These are phyloP conservation scores for Sesia apiformis DNA, from an alignment of 2,888 invertebrate species.

Conservation along the genomic window DNA sequence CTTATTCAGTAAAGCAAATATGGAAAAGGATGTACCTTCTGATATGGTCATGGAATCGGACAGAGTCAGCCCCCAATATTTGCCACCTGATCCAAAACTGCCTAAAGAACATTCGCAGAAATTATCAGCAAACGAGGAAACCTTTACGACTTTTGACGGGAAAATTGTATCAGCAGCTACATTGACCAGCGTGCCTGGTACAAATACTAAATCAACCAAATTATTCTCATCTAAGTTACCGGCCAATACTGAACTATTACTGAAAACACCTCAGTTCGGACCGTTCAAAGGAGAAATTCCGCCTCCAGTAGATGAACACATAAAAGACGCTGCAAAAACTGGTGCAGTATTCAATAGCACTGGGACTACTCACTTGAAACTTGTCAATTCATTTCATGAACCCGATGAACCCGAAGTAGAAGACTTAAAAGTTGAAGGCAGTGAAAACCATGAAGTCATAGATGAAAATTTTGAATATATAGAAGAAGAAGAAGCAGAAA, in stretches of 20 bases:
- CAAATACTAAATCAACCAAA: conserved; percentile 28
- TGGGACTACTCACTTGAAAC: conserved; percentile 49
- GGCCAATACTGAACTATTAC: conserved; percentile 70
- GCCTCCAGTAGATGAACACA: conserved; percentile 36
- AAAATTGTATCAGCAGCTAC: conserved; percentile 80
- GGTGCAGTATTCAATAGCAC: conserved; percentile 15
- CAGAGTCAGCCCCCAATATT: conserved; percentile 80
- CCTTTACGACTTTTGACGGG: conserved; percentile 84
- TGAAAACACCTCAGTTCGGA: conserved; percentile 82
- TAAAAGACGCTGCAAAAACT: conserved; percentile 16
- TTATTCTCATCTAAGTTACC: conserved; percentile 59
- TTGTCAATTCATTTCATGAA: conserved; percentile 39
- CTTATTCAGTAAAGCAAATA: conserved; percentile 50
- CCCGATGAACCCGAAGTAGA: conserved; percentile 19
- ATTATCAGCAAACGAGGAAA: conserved; percentile 38
- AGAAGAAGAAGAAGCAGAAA: conserved; percentile 15
- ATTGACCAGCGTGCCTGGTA: conserved; percentile 72
- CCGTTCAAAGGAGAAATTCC: conserved; percentile 84
- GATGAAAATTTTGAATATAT: conserved; percentile 11
- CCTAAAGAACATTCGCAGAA: conserved; percentile 65
- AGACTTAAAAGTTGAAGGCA: conserved; percentile 38
- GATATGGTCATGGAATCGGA: conserved; percentile 83
- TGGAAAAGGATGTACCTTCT: conserved; percentile 59
- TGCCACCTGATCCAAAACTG: conserved; percentile 78
- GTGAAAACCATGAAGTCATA: conserved; percentile 28